A percentile compares a stretch with the other conserved stretches of the same genome.
phyloP scores from a whole-genome alignment of 2,888 invertebrate genomes.

The Polietes domitor region DNA sequence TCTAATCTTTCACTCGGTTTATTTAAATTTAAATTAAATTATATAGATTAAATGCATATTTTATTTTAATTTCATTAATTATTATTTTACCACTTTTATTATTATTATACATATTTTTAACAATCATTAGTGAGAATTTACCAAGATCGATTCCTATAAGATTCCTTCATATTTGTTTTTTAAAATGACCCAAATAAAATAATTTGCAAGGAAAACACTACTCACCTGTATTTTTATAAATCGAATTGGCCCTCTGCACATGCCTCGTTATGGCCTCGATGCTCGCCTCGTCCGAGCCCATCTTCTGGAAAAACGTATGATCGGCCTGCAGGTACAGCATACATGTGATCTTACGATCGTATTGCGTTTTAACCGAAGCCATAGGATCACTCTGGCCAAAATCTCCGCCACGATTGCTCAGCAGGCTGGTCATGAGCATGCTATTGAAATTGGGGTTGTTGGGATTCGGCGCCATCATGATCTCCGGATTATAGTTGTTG shows the following conservation, averaged over 20 bases:
- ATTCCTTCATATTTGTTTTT: too few species aligned
- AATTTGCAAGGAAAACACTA: too few species aligned
- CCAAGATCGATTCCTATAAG: too few species aligned
- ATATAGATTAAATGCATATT: too few species aligned
- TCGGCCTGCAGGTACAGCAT: conserved; percentile 97
- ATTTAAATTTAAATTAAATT: too few species aligned
- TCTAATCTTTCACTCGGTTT: too few species aligned
- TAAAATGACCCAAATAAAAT: too few species aligned
- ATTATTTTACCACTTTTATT: too few species aligned
- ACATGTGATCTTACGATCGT: conserved; percentile 94
- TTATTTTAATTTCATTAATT: too few species aligned
- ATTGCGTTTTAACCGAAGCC: conserved; percentile 78
- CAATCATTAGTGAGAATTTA: too few species aligned
- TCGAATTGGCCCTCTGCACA: conserved; percentile 95
- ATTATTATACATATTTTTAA: too few species aligned
- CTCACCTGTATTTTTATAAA: conserved; percentile 91
- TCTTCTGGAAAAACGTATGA: conserved; percentile 97
- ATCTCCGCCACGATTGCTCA: conserved; percentile 74
- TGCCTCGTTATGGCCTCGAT: conserved; percentile 97
- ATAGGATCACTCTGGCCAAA: conserved; percentile 61
- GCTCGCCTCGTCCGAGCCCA: conserved; percentile 96
- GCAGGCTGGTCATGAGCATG: conserved; percentile 78
- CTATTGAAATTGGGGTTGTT: conserved; percentile 78
- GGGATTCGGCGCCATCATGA: conserved; percentile 77
- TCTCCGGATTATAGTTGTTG: conserved; percentile 82